Evolutionary conservation across 2,113 vertebrate genomes (phyloP), one percentile per base, ranked within the genome.

Genomic region (Leucosticte australis): DNA sequence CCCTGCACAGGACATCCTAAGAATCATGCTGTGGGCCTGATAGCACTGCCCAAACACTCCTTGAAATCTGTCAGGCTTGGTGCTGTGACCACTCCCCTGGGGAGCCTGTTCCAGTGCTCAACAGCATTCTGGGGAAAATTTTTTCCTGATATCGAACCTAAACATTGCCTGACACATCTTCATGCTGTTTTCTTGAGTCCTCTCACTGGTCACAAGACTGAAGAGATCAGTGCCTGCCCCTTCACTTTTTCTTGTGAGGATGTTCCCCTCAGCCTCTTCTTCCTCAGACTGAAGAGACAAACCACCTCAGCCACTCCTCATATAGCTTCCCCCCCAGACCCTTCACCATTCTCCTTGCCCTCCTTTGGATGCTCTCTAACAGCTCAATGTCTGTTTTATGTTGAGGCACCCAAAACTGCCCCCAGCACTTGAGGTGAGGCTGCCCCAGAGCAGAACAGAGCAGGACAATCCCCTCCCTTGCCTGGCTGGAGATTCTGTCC

Each of bases 401-500:
- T 6, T 52, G 27, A 15, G 7, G 27, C 1, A 5, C 37, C 26
- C 37, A 22, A 0, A 37, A 1, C 27, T 52, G 31, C 6, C 17
- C 35, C 22, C 46, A 44, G 11, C 14, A 27, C 21, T 86, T 0
- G 2, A 59, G 31, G 1, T 64, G 50, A 65, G 49, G 42, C 50
- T 1, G 2, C 20, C 24, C 20, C 24, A 47, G 47, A 0, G 1
- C 68, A 64, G 49, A 55, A 18, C 28, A 74, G 19, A 47, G 9
- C 0, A 0, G 82, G n/a, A n/a, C 50, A 75, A 56, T 56, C 18
- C 49, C 19, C 19, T 56, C 24, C 24, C 30, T 56, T 28, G 30
- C 41, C 15, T 0, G 0, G n/a, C 14, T 75, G 41, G 15, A 0
- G 0, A 20, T 84, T 59, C n/a, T 65, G 60, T 0, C 0, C 24